Evolutionary conservation across 2,797 vertebrate species (phyloP).

Genomic region (Agapornis canus): DNA sequence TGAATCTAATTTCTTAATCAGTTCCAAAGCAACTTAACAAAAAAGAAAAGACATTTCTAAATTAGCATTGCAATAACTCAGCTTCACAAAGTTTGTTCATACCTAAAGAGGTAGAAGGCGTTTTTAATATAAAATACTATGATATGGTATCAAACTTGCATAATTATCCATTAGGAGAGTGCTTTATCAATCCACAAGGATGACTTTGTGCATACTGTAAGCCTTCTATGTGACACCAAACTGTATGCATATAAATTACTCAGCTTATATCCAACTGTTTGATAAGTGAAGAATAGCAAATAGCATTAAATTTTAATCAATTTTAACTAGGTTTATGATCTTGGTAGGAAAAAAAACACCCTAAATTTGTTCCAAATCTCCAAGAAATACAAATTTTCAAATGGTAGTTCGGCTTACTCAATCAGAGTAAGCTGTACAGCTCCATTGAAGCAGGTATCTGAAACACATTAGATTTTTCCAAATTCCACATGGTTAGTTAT

Average conservation of each 20-base stretch:
- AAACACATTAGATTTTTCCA: not conserved
- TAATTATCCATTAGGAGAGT: not conserved
- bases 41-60: not conserved
- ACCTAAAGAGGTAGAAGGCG: not conserved
- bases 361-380: not conserved
- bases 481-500: not conserved
- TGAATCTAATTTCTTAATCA: conserved; percentile 90
- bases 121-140: not conserved
- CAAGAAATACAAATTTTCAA: not conserved
- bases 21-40: conserved; percentile 89
- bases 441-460: not conserved
- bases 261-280: not conserved
- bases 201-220: not conserved
- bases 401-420: not conserved
- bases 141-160: not conserved
- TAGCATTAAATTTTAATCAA: not conserved
- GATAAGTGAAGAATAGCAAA: not conserved
- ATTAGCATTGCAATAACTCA: not conserved
- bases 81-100: not conserved
- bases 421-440: not conserved
- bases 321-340: not conserved
- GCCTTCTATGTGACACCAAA: not conserved
- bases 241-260: not conserved
- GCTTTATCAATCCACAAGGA: not conserved
- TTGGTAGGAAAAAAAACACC: not conserved